Evolutionary conservation across 2,888 invertebrate genomes (phyloP).

Genomic region (Ecdyonurus torrentis): DNA sequence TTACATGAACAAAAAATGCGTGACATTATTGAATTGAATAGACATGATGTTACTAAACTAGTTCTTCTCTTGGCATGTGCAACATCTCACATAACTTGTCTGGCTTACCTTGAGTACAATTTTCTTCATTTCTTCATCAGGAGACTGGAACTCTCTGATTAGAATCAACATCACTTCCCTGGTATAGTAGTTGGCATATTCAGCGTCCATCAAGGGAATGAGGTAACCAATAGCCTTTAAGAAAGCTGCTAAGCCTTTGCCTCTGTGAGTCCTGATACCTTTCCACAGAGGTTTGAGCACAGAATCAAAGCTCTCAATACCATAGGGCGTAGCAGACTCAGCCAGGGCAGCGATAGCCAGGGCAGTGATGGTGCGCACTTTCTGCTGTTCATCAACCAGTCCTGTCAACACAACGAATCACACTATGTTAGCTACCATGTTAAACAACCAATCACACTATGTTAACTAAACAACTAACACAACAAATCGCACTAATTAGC

Average conservation of each 20-base stretch:
- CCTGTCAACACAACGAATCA: no score
- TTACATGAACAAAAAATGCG: no score
- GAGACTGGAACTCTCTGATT: conserved; percentile 98
- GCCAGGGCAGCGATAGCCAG: conserved; percentile 95
- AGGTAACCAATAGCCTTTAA: conserved; percentile 98
- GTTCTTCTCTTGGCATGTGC: no score
- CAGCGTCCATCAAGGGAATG: conserved; percentile 99
- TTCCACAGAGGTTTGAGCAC: conserved; percentile 99
- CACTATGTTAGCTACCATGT: no score
- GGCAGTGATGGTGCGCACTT: conserved; percentile 90
- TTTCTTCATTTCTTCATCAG: conserved; percentile 99
- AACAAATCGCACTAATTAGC: no score
- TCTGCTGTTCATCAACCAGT: conserved; percentile 96
- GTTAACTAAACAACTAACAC: no score
- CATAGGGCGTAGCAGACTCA: conserved; percentile 98
- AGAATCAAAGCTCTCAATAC: conserved; percentile 99
- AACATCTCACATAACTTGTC: no score
- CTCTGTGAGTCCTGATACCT: conserved; percentile 73
- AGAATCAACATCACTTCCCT: conserved; percentile 98
- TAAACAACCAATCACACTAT: no score
- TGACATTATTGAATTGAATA: no score
- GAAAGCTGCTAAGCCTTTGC: conserved; percentile 92
- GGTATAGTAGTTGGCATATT: conserved; percentile 99
- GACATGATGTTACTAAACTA: no score
- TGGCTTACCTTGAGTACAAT: conserved; percentile 84